A percentile compares a stretch with the other conserved stretches of the same genome.
Evolutionary conservation across 2,113 vertebrate genomes (phyloP).

Genomic region (Psilopogon haemacephalus): DNA sequence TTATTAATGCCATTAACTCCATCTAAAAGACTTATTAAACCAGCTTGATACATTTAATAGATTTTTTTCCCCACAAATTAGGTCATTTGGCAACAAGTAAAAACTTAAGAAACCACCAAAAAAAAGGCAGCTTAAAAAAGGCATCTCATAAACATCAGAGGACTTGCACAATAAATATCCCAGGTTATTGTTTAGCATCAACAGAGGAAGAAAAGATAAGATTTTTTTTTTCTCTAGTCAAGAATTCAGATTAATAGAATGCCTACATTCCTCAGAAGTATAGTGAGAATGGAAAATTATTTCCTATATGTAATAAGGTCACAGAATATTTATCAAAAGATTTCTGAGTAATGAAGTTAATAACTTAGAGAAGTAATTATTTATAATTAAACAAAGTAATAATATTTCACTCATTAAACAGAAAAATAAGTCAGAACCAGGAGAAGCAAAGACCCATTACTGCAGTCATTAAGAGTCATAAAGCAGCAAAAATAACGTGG

Average conservation of each 20-base stretch:
- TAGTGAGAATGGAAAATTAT: background rate
- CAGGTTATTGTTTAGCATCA: background rate
- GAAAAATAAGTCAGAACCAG: background rate
- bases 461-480: background rate
- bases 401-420: conserved; percentile 23
- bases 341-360: conserved; percentile 4
- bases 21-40: conserved; percentile 30
- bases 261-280: conserved; percentile 31
- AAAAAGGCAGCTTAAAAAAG: background rate
- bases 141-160: background rate
- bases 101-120: background rate
- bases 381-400: conserved; percentile 48
- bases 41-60: conserved; percentile 31
- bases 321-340: conserved; percentile 46
- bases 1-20: background rate
- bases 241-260: conserved; percentile 11
- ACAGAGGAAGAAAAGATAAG: background rate
- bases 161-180: background rate
- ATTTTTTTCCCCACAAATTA: conserved; percentile 3
- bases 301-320: background rate
- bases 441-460: background rate
- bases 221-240: background rate
- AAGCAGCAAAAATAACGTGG: background rate
- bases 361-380: conserved; percentile 12
- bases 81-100: conserved; percentile 22